Evolutionary conservation across 1,140 invertebrate genomes (phyloP), one percentile per base, ranked within the genome.

Genomic region (Drosophila rufa): DNA sequence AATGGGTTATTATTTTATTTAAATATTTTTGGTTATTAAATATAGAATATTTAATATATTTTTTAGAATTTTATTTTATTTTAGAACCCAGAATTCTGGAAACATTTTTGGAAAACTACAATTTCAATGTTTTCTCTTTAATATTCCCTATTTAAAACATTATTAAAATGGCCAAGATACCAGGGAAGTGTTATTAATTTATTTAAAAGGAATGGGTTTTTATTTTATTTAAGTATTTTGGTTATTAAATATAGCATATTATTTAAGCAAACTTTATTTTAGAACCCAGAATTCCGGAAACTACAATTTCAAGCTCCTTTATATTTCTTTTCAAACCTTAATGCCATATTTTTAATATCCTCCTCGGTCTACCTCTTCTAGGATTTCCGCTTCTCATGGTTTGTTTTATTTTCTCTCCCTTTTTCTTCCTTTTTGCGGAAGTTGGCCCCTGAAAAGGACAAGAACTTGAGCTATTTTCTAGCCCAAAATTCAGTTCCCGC

Each of bases 341-440:
- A 15, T 42, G 1, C 22, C 17, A 59, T 33, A 15, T 14, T 11
- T 3, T 9, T 30, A n/a, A 38, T 25, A n/a, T n/a, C 19, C 3
- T 50, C 17, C 15, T n/a, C n/a, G n/a, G 6, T 45, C 8, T 36
- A 36, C 30, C 30, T 22, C 14, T 64, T 30, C 30, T 27, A 64
- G n/a, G 14, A 71, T 42, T 73, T 73, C 67, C 69, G 69, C 30
- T 73, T 59, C 69, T n/a, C 69, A 71, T n/a, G 30, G 11, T 8
- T 12, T 25, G 8, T 7, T 65, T 3, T 53, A 17, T 9, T 50
- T 51, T 40, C 27, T 19, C 22, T 15, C 6, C 17, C 25, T 47
- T 17, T 17, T 51, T 51, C 27, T 30, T 30, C 27, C 11, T 12
- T 36, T 36, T 50, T 27, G 67, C 53, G 69, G 69, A 73, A 71